Evolutionary conservation across 2,888 invertebrate species (phyloP).

Genomic region (Smittia sp.): DNA sequence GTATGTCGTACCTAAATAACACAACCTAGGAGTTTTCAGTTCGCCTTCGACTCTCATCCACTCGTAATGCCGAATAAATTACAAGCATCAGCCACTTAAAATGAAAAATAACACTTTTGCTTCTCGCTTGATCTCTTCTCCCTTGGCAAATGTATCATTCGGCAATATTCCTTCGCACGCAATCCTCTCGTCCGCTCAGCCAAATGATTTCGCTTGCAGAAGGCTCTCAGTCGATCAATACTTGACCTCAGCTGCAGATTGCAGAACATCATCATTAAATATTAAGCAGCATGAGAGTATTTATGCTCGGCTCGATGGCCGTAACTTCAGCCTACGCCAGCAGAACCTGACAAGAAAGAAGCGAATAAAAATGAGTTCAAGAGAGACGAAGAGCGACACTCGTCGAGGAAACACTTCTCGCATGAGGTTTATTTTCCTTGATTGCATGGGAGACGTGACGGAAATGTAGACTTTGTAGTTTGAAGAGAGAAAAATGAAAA

Average conservation of each 20-base stretch:
- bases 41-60: neutral
- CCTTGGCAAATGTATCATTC: neutral
- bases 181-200: neutral
- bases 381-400: neutral
- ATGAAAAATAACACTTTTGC: constrained; percentile 34
- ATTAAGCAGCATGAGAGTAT: neutral
- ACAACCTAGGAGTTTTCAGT: neutral
- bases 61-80: constrained; percentile 35
- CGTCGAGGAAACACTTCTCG: neutral
- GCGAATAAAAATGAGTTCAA: neutral
- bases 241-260: constrained; percentile 20
- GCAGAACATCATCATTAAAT: neutral
- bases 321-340: neutral
- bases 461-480: constrained; percentile 18
- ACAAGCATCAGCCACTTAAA: constrained; percentile 34
- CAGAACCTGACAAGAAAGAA: neutral
- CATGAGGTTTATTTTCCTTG: constrained; percentile 1
- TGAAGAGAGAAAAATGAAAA: constrained; percentile 18
- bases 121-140: neutral
- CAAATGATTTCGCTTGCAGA: too few species aligned
- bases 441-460: constrained; percentile 22
- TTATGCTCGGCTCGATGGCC: neutral
- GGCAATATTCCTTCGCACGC: constrained; percentile 16
- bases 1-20: constrained; percentile 14
- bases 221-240: neutral